Evolutionary conservation across 2,888 invertebrate genomes (phyloP).

Genomic region (Leptinotarsa tumamoca): DNA sequence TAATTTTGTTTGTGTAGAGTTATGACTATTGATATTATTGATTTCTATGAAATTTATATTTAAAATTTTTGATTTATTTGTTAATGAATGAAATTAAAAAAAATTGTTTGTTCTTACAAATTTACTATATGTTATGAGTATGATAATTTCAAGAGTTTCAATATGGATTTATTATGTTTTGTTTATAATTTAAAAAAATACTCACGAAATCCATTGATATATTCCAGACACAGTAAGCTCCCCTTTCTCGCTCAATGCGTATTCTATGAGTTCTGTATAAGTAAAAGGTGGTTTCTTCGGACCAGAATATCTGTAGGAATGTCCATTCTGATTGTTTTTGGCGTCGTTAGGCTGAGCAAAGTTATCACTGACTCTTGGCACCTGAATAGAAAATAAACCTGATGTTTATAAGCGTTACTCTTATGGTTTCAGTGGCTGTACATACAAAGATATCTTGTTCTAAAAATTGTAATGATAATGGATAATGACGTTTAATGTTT

Average conservation of each 20-base stretch:
- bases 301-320: conserved; percentile 64
- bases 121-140: no score
- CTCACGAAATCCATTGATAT: conserved; percentile 95
- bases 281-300: conserved; percentile 89
- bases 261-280: conserved; percentile 90
- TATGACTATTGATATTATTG: no score
- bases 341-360: conserved; percentile 31
- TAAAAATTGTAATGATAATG: no score
- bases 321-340: conserved; percentile 32
- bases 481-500: no score
- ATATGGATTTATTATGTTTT: neutral
- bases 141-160: no score
- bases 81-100: no score
- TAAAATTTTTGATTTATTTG: no score
- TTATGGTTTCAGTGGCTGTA: no score
- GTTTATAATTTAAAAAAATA: conserved; percentile 53
- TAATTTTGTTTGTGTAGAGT: no score
- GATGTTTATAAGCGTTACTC: neutral
- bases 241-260: conserved; percentile 86
- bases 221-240: conserved; percentile 91
- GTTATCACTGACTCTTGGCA: conserved; percentile 39
- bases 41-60: no score
- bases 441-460: no score
- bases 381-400: conserved; percentile 16
- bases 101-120: no score